A percentile compares a stretch with the other conserved stretches of the same genome.
These are phyloP conservation scores for Lethenteron reissneri DNA, from an alignment of 2,113 vertebrate species.

Conservation along the genomic window DNA sequence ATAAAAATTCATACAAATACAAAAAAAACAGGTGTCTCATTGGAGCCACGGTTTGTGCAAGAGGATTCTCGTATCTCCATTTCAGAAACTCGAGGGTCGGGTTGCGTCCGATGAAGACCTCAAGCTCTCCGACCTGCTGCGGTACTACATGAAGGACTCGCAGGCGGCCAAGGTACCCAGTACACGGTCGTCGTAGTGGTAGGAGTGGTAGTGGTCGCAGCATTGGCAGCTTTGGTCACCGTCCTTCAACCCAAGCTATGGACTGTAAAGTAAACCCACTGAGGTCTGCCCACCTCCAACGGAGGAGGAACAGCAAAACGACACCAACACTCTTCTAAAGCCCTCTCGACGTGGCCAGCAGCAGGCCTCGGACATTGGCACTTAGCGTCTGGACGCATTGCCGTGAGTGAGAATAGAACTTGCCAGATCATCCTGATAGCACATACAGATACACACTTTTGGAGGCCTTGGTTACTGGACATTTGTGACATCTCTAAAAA, in stretches of 20 bases:
- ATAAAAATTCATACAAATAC: too few relatives aligned
- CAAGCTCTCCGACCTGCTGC: slow-evolving; percentile 15
- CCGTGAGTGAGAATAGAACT: too few relatives aligned
- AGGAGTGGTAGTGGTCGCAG: neutral
- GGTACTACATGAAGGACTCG: slow-evolving; percentile 13
- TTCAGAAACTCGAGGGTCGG: slow-evolving; percentile 14
- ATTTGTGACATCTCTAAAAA: too few relatives aligned
- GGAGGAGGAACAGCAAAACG: neutral
- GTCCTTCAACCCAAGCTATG: neutral
- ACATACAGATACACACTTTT: too few relatives aligned
- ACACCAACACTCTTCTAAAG: neutral
- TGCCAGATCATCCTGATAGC: too few relatives aligned
- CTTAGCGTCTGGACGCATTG: too few relatives aligned
- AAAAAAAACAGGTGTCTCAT: too few relatives aligned
- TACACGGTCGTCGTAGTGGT: neutral
- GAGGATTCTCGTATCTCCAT: neutral
- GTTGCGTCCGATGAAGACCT: slow-evolving; percentile 14
- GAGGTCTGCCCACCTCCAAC: neutral
- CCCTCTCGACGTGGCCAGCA: neutral
- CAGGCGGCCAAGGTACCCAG: slow-evolving; percentile 14
- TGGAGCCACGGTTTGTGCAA: too few relatives aligned
- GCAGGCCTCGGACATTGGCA: neutral
- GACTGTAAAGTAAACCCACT: neutral
- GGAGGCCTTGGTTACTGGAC: too few relatives aligned
- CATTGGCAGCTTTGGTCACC: neutral